Evolutionary conservation across 2,888 invertebrate genomes (phyloP).

Genomic region (Linhomoeus sp.): DNA sequence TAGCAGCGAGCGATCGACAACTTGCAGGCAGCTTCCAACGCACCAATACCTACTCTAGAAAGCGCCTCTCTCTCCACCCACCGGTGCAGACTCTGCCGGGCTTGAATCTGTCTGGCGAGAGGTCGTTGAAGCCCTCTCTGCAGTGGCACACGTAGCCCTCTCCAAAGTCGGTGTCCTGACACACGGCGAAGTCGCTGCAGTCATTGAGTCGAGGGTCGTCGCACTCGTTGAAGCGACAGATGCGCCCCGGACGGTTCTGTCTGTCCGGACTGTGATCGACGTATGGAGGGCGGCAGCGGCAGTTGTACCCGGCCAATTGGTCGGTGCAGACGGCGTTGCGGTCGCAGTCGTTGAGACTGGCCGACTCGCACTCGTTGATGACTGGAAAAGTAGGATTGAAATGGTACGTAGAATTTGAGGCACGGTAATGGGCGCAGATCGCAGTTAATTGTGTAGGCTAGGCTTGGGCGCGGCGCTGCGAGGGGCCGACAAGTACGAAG

Average conservation of each 20-base stretch:
- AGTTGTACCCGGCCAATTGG: constrained; percentile 15
- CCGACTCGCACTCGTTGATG: constrained; percentile 24
- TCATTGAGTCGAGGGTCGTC: constrained; percentile 15
- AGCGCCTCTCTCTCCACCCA: too few relatives aligned
- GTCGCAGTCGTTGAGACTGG: constrained; percentile 25
- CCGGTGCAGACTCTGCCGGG: constrained; percentile 20
- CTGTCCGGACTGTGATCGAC: background rate
- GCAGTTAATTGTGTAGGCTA: too few relatives aligned
- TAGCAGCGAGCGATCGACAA: too few relatives aligned
- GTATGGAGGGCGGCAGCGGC: constrained; percentile 1
- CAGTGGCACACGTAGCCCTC: constrained; percentile 21
- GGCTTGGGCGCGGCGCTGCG: too few relatives aligned
- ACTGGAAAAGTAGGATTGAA: too few relatives aligned
- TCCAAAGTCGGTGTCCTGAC: constrained; percentile 14
- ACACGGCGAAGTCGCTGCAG: constrained; percentile 19
- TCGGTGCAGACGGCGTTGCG: constrained; percentile 22
- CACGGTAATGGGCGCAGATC: too few relatives aligned
- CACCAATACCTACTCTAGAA: too few relatives aligned
- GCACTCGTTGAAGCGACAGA: constrained; percentile 15
- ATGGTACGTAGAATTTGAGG: too few relatives aligned
- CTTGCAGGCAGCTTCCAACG: too few relatives aligned
- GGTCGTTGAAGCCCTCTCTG: constrained; percentile 18
- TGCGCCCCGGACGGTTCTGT: background rate
- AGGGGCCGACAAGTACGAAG: too few relatives aligned
- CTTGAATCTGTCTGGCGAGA: constrained; percentile 15